Evolutionary conservation across 2,797 vertebrate genomes (phyloP).

Genomic region (Eidolon dupreanum): DNA sequence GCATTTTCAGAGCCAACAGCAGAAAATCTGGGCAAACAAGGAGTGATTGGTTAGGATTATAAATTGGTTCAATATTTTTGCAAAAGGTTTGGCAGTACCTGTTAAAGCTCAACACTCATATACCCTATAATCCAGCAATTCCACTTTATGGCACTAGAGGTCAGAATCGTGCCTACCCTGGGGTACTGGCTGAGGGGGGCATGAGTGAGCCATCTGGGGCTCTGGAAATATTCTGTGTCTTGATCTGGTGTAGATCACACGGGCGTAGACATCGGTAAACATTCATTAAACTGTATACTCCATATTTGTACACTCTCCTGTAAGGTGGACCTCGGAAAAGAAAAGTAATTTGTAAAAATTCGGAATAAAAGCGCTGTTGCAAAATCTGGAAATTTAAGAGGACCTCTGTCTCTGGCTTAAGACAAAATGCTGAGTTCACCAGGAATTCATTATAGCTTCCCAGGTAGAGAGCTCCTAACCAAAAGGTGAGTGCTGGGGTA

Average conservation of each 20-base stretch:
- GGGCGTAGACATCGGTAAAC: background rate
- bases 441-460: background rate
- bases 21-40: constrained; percentile 49
- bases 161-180: constrained; percentile 58
- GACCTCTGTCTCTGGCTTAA: background rate
- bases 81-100: constrained; percentile 18
- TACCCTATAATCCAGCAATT: constrained; percentile 50
- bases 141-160: constrained; percentile 52
- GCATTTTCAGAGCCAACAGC: constrained; percentile 17
- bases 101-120: background rate
- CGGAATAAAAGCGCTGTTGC: background rate
- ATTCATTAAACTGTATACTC: background rate
- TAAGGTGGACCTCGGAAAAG: background rate
- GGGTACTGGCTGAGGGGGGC: background rate
- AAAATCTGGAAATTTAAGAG: background rate
- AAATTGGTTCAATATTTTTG: constrained; percentile 48
- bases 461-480: background rate
- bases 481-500: background rate
- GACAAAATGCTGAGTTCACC: background rate
- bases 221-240: constrained; percentile 6
- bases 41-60: constrained; percentile 12
- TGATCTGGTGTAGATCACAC: background rate
- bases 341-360: constrained; percentile 26
- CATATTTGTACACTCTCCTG: background rate
- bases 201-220: background rate